Conservation (phyloP, 2,888 invertebrate genomes). For the Ceriagrion tenellum region DNA sequence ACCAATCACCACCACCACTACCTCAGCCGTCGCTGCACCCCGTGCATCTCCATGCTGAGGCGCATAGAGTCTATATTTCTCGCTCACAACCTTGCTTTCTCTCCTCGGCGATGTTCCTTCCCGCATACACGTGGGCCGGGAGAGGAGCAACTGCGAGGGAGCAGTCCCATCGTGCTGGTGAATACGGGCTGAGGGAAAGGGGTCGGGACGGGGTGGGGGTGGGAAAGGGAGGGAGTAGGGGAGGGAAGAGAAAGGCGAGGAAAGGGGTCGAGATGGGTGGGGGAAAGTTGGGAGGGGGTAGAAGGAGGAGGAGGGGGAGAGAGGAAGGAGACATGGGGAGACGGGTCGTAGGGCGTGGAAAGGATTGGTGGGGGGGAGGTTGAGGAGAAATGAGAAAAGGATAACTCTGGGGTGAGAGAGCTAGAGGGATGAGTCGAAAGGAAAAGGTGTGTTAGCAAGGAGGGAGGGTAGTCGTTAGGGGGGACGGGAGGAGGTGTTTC, state of each 20-base stretch:
- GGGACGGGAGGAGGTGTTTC: not conserved
- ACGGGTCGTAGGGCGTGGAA: not conserved
- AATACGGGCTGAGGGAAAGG: not conserved
- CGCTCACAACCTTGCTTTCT: slow-evolving; percentile 20
- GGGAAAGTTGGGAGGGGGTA: not conserved
- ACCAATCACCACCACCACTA: not conserved
- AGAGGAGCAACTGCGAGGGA: slow-evolving; percentile 22
- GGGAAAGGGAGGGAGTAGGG: not conserved
- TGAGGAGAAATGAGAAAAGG: not conserved
- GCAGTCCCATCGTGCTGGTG: slow-evolving; percentile 24
- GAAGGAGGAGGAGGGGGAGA: not conserved
- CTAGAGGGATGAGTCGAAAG: not conserved
- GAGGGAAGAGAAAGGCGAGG: not conserved
- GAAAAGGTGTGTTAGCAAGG: not conserved
- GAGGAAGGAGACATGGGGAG: not conserved
- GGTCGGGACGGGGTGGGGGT: not conserved
- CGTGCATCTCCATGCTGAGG: not conserved
- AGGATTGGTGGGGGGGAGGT: not conserved
- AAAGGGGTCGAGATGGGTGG: not conserved
- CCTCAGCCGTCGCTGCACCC: not conserved
- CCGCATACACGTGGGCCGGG: slow-evolving; percentile 39
- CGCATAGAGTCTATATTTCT: not conserved
- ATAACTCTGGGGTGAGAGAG: not conserved
- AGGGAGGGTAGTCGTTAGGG: not conserved
- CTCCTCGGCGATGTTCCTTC: not conserved